Percentiles rank a stretch among this genome's conserved stretches.
Evolutionary conservation across 1,140 invertebrate species (phyloP).

Genomic region (Anastatus disparis): DNA sequence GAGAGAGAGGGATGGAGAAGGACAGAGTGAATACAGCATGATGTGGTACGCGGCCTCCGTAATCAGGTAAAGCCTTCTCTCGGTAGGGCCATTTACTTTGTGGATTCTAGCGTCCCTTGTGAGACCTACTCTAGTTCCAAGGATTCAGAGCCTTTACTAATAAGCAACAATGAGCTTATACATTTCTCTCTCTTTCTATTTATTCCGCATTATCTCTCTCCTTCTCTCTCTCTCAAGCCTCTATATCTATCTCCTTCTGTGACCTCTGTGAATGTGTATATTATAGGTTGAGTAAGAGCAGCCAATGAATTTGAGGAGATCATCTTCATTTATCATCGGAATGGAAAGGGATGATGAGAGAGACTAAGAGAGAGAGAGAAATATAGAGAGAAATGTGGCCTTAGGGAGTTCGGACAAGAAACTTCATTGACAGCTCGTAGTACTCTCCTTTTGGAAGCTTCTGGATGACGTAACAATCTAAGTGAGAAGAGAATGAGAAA

Average conservation of each 20-base stretch:
- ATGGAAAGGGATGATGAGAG: background rate
- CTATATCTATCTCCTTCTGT: no score
- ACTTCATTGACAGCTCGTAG: background rate
- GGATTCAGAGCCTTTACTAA: slow-evolving; percentile 1
- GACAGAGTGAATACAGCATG: no score
- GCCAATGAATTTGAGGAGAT: background rate
- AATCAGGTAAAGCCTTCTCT: slow-evolving; percentile 44
- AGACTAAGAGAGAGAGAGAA: no score
- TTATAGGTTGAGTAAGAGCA: no score
- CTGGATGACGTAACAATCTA: no score
- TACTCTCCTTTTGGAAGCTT: background rate
- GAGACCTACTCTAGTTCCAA: background rate
- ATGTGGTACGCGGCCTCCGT: slow-evolving; percentile 32
- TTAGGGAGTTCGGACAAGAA: background rate
- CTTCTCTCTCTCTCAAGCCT: no score
- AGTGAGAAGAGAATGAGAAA: no score
- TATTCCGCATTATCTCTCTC: no score
- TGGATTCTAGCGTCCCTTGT: background rate
- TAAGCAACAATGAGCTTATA: background rate
- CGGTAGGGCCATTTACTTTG: slow-evolving; percentile 48
- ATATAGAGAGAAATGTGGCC: background rate
- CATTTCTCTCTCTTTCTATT: background rate
- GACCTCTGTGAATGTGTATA: no score
- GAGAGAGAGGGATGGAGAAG: no score
- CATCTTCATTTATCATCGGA: slow-evolving; percentile 1